Base-by-base conservation (phyloP, 1,140 invertebrate genomes). In the Ectropis grisescens region DNA sequence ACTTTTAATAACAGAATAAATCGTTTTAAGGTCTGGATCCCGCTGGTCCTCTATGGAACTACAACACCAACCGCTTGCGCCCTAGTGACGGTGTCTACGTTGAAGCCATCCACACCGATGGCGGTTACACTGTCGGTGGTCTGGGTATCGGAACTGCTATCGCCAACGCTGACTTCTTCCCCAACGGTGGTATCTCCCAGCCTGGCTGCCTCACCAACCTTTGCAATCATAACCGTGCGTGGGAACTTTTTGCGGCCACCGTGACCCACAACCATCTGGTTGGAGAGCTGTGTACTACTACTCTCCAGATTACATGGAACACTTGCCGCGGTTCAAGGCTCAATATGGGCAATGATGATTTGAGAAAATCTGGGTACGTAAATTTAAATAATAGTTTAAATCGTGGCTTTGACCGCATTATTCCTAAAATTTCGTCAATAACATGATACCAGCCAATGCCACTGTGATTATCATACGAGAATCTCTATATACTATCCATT, bases 41-140 rank as follows among this genome's bases (percentile, higher is more conserved):
- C 8, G 89, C 90, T 10, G 84, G 86, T 33, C 86, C 89, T 3
- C 58, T 84, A 12, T 89, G 90, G 66, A 79, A 78, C 33, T 31
- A 64, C 2, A 75, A 81, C 16, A 56, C 78, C 6, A 69, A 84
- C 15, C 82, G 87, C 11, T 47, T 88, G 0, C 54, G 71, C 2
- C 49, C 67, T n/a, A 69, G 47, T 14, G 85, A 88, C 59, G 86
- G 84, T 5, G 66, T 82, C n/a, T 88, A 88, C 34, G 85, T 87
- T 1, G 91, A 93, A 54, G 84, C 87, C 16, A 90, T 93, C 48
- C 91, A 93, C 55, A 92, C 91, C 0, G 89, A 90, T 45, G 84
- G 87, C 10, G 86, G 87, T 3, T 85, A 87, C 87, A n/a, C 6
- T 10, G 37, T 54, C 75, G 7, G 78, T 82, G 7, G 88, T 87